These are phyloP conservation scores for Gandaritis pyraliata DNA, from an alignment of 2,888 invertebrate species.

Conservation along the genomic window DNA sequence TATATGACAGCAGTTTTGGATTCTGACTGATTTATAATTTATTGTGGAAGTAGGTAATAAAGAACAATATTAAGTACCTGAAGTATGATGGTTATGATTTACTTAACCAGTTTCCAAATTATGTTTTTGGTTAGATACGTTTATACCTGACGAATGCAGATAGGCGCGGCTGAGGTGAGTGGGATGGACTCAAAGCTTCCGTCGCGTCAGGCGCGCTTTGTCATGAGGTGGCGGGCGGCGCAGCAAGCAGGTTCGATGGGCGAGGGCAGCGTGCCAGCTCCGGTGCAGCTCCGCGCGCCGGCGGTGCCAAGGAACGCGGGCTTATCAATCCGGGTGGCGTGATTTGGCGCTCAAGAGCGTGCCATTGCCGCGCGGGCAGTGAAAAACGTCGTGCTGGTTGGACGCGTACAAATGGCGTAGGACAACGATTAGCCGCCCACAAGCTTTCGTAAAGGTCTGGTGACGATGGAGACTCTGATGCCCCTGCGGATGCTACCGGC, in stretches of 20 bases:
- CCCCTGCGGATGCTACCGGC: background rate
- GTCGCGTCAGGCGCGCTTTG: background rate
- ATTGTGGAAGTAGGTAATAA: too few species aligned
- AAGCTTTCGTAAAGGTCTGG: background rate
- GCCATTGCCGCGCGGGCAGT: conserved; percentile 1
- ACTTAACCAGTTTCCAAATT: background rate
- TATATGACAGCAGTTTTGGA: too few species aligned
- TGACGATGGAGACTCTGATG: background rate
- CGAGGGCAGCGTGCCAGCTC: background rate
- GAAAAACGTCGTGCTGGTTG: conserved; percentile 10
- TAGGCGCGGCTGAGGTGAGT: conserved; percentile 11
- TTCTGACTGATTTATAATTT: too few species aligned
- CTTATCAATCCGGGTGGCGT: background rate
- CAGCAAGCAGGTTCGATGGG: background rate
- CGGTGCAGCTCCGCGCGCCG: background rate
- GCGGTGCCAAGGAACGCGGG: background rate
- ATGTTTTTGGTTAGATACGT: background rate
- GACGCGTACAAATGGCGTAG: background rate
- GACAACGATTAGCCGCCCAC: background rate
- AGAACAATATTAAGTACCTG: too few species aligned
- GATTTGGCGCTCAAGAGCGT: background rate
- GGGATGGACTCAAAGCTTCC: conserved; percentile 3
- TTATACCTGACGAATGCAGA: conserved; percentile 18
- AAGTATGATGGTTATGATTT: too few species aligned
- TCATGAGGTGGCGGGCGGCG: background rate